phyloP scores from a whole-genome alignment of 1,140 invertebrate species.

The Goniozus legneri region DNA sequence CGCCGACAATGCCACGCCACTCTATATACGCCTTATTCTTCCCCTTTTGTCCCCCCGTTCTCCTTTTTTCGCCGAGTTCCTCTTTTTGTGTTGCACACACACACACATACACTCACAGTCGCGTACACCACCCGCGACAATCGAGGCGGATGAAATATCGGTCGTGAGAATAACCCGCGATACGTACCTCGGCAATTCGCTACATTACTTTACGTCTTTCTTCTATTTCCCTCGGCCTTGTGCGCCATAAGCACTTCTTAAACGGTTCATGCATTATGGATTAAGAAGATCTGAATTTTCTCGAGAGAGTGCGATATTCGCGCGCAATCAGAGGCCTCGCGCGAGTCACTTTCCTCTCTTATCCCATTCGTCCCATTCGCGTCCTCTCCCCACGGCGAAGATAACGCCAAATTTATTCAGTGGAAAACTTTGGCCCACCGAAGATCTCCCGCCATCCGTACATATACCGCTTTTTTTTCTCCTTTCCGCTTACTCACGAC shows the following conservation, averaged over 20 bases:
- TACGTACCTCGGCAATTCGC: slow-evolving; percentile 25
- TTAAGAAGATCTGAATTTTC: slow-evolving; percentile 34
- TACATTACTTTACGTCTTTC: slow-evolving; percentile 36
- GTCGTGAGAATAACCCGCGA: no score
- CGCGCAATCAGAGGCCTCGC: slow-evolving; percentile 16
- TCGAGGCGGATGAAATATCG: no score
- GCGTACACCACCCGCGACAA: no score
- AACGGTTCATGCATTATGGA: slow-evolving; percentile 38
- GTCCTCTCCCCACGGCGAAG: no score
- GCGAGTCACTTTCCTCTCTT: slow-evolving; percentile 1
- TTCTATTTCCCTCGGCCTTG: no score
- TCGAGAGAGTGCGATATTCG: slow-evolving; percentile 3
- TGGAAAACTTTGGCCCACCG: slow-evolving; percentile 25
- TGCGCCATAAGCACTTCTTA: slow-evolving; percentile 34
- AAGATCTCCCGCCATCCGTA: no score
- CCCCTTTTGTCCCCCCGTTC: not conserved
- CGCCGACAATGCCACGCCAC: slow-evolving; percentile 19
- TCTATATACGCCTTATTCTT: no score
- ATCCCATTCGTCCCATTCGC: slow-evolving; percentile 6
- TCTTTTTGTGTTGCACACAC: no score
- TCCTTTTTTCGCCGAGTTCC: no score
- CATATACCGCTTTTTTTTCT: no score
- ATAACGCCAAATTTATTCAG: slow-evolving; percentile 32
- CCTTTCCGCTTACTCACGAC: no score
- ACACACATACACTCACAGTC: no score